A percentile compares a stretch with the other conserved stretches of the same genome.
These are phyloP conservation scores for Brachionus rotundiformis DNA, from an alignment of 1,140 invertebrate species.

Conservation along the genomic window DNA sequence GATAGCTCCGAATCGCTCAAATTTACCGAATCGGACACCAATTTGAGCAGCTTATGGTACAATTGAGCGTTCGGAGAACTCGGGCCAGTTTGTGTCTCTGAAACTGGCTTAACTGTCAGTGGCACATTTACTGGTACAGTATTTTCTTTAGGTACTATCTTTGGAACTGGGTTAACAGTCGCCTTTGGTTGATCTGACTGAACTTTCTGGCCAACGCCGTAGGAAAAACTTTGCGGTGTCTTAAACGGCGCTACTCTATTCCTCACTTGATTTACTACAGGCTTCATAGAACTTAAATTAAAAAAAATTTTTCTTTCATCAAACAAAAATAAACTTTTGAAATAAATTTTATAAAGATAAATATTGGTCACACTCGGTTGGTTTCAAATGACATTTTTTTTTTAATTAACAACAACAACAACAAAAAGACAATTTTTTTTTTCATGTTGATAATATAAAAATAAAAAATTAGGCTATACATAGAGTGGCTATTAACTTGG, in stretches of 20 bases:
- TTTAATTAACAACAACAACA: slow-evolving; percentile 4
- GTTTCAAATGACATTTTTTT: background rate
- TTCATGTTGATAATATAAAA: background rate
- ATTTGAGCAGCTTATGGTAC: slow-evolving; percentile 34
- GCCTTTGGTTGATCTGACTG: background rate
- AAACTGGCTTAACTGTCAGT: background rate
- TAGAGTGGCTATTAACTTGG: background rate
- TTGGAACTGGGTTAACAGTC: slow-evolving; percentile 10
- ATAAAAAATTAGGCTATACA: background rate
- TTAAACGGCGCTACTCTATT: background rate
- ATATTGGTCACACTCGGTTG: background rate
- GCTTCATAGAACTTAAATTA: background rate
- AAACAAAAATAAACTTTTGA: background rate
- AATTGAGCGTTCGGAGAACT: slow-evolving; percentile 26
- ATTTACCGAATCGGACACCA: slow-evolving; percentile 20
- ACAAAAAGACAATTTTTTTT: background rate
- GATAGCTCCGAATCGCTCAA: background rate
- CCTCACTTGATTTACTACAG: background rate
- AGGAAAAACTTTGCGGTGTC: background rate
- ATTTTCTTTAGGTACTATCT: background rate
- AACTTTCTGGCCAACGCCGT: background rate
- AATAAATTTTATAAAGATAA: background rate
- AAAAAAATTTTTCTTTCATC: background rate
- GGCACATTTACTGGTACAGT: background rate
- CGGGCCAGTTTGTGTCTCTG: background rate